These are phyloP conservation scores for Sepioteuthis lessoniana DNA, from an alignment of 2,888 invertebrate genomes.

Conservation along the genomic window DNA sequence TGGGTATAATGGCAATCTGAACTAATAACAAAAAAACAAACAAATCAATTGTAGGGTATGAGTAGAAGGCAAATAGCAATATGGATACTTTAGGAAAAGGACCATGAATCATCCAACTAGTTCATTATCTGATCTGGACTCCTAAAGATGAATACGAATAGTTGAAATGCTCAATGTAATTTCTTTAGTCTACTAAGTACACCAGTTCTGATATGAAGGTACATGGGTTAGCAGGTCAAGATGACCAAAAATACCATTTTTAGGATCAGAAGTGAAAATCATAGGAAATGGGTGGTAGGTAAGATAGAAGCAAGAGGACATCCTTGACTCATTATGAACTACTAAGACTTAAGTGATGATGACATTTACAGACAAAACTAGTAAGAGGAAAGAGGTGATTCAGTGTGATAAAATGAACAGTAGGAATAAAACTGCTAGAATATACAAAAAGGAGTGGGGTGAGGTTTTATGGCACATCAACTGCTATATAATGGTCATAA, in stretches of 20 bases:
- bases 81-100: background rate
- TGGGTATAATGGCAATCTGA: too few species aligned
- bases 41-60: background rate
- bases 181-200: background rate
- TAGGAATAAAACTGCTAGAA: background rate
- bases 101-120: background rate
- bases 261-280: background rate
- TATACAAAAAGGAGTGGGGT: background rate
- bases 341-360: background rate
- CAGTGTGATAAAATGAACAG: background rate
- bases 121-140: background rate
- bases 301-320: background rate
- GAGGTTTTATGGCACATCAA: too few species aligned
- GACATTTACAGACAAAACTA: background rate
- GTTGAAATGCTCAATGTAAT: background rate
- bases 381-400: background rate
- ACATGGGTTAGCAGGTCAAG: background rate
- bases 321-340: background rate
- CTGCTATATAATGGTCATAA: too few species aligned
- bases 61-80: background rate
- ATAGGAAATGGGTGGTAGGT: background rate
- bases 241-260: constrained; percentile 9
- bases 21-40: too few species aligned
- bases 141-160: background rate
- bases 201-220: background rate